phyloP scores from a whole-genome alignment of 2,113 vertebrate species.

The Noctilio leporinus region DNA sequence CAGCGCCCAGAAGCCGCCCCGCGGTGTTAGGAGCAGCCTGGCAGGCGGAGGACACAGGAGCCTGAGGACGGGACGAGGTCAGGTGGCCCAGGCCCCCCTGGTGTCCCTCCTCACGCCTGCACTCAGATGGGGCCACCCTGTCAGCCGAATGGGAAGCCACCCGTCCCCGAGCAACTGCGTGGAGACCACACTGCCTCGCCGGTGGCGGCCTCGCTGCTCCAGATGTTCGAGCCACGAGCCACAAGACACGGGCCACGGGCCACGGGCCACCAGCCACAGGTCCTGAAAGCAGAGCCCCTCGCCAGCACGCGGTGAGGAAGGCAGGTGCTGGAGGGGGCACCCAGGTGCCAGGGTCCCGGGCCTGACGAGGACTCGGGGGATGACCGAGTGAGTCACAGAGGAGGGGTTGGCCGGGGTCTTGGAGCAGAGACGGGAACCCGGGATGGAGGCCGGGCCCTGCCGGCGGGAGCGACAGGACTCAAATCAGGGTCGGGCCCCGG shows the following conservation, averaged over 20 bases:
- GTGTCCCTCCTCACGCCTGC: not conserved
- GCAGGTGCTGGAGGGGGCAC: not conserved
- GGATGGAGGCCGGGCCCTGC: too few species aligned
- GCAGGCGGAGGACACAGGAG: too few species aligned
- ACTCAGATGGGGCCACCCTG: not conserved
- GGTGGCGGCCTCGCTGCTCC: not conserved
- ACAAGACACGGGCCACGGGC: not conserved
- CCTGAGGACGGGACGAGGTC: too few species aligned
- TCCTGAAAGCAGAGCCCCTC: not conserved
- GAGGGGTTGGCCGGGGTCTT: too few species aligned
- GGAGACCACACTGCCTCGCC: not conserved
- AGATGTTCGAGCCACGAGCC: not conserved
- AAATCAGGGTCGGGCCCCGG: too few species aligned
- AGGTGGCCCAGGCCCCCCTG: too few species aligned
- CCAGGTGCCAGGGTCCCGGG: too few species aligned
- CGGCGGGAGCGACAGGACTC: too few species aligned
- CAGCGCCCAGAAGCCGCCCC: too few species aligned
- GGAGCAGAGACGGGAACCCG: too few species aligned
- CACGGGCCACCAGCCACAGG: not conserved
- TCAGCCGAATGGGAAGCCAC: conserved; percentile 35
- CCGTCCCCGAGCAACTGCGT: not conserved
- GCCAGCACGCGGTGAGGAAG: not conserved
- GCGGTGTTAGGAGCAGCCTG: too few species aligned
- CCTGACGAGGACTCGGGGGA: not conserved
- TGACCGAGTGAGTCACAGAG: too few species aligned